A percentile compares a stretch with the other conserved stretches of the same genome.
Evolutionary conservation across 2,888 invertebrate species (phyloP).

Genomic region (Linnaemya tessellans): DNA sequence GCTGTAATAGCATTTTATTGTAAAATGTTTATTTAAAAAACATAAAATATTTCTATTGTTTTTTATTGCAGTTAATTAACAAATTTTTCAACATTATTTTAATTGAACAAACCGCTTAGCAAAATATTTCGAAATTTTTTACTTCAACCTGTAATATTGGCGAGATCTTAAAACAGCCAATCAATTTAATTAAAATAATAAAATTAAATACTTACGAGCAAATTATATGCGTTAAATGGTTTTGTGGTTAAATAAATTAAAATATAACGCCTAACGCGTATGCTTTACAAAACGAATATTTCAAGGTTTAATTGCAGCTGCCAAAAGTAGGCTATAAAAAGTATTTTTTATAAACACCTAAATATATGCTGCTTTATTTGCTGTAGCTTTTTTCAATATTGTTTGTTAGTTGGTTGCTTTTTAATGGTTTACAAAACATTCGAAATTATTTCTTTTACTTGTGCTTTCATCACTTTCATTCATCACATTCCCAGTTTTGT

Average conservation of each 20-base stretch:
- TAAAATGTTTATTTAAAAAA: neutral
- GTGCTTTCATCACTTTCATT: neutral
- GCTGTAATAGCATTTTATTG: neutral
- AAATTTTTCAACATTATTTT: neutral
- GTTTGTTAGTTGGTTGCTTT: slow-evolving; percentile 34
- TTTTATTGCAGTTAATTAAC: neutral
- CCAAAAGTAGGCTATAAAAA: slow-evolving; percentile 23
- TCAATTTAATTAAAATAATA: slow-evolving; percentile 44
- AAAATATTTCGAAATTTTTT: neutral
- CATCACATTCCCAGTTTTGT: neutral
- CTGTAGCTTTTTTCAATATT: slow-evolving; percentile 24
- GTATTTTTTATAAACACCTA: slow-evolving; percentile 38
- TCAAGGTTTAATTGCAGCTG: slow-evolving; percentile 23
- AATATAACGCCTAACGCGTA: slow-evolving; percentile 12
- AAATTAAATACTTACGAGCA: neutral
- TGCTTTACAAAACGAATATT: neutral
- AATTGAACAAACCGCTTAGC: neutral
- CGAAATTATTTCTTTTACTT: slow-evolving; percentile 13
- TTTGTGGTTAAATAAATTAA: slow-evolving; percentile 54
- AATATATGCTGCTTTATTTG: slow-evolving; percentile 29
- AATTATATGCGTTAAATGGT: neutral
- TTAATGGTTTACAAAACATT: slow-evolving; percentile 28
- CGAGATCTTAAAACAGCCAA: neutral
- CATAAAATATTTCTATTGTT: neutral
- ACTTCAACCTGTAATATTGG: neutral